Conservation (phyloP, 2,888 invertebrate species). For the Heliconius sara region DNA sequence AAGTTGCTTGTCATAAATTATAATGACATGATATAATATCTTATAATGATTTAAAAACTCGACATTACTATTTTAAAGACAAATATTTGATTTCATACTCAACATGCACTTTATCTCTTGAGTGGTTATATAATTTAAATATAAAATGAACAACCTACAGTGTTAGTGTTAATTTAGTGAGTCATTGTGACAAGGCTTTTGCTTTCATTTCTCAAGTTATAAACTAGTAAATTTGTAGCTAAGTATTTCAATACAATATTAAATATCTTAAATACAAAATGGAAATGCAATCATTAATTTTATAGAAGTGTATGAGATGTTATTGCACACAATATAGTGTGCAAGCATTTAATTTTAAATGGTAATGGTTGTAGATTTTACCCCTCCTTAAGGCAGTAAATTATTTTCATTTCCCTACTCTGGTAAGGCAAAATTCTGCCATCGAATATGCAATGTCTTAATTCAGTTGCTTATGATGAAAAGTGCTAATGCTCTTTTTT, state of each 20-base stretch:
- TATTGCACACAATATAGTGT: too few relatives aligned
- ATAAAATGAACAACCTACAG: conserved; percentile 13
- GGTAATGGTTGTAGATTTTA: too few relatives aligned
- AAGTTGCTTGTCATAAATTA: conserved; percentile 53
- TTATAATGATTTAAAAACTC: not conserved
- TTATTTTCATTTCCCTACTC: too few relatives aligned
- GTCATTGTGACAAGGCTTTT: conserved; percentile 33
- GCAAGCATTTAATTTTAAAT: too few relatives aligned
- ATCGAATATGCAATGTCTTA: too few relatives aligned
- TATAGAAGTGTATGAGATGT: too few relatives aligned
- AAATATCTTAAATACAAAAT: not conserved
- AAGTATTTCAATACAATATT: not conserved
- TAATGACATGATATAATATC: too few relatives aligned
- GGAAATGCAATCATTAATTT: not conserved
- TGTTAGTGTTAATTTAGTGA: conserved; percentile 15
- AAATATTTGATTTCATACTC: not conserved
- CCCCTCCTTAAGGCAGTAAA: too few relatives aligned
- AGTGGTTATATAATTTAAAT: conserved; percentile 13
- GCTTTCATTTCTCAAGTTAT: conserved; percentile 33
- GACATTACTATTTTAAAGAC: not conserved
- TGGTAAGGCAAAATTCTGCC: too few relatives aligned
- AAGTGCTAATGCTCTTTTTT: not conserved
- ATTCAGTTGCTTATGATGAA: too few relatives aligned
- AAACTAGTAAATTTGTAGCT: conserved; percentile 9
- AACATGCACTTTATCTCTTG: conserved; percentile 8